A percentile compares a stretch with the other conserved stretches of the same genome.
Evolutionary conservation across 2,888 invertebrate genomes (phyloP).

Genomic region (Mechanitis mazaeus): DNA sequence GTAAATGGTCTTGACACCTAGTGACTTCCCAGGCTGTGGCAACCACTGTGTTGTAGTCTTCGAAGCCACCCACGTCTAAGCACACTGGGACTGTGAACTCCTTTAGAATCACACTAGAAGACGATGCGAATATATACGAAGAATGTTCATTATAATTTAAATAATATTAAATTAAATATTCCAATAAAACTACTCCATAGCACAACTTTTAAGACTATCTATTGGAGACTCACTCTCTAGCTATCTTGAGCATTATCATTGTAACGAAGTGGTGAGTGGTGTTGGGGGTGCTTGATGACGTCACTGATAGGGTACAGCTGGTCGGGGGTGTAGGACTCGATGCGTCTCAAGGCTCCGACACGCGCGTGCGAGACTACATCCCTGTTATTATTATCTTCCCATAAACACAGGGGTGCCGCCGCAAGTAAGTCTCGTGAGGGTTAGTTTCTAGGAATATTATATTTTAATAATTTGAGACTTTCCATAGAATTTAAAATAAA

Average conservation of each 20-base stretch:
- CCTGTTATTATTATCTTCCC: constrained; percentile 26
- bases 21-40: constrained; percentile 52
- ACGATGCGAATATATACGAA: background rate
- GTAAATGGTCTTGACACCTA: constrained; percentile 35
- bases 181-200: too few species aligned
- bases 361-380: constrained; percentile 33
- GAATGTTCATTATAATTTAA: too few species aligned
- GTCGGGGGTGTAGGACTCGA: constrained; percentile 27
- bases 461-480: too few species aligned
- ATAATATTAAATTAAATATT: too few species aligned
- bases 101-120: constrained; percentile 35
- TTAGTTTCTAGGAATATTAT: too few species aligned
- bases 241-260: background rate
- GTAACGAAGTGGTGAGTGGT: constrained; percentile 14
- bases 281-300: constrained; percentile 39
- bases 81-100: background rate
- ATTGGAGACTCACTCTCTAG: background rate
- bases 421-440: too few species aligned
- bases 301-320: constrained; percentile 35
- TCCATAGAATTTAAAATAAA: too few species aligned
- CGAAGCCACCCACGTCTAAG: constrained; percentile 31
- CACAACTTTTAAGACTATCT: too few species aligned
- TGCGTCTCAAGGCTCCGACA: constrained; percentile 32
- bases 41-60: constrained; percentile 32
- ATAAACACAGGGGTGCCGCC: too few species aligned